Evolutionary conservation across 2,113 vertebrate species (phyloP).

Genomic region (Phaethornis superciliosus): DNA sequence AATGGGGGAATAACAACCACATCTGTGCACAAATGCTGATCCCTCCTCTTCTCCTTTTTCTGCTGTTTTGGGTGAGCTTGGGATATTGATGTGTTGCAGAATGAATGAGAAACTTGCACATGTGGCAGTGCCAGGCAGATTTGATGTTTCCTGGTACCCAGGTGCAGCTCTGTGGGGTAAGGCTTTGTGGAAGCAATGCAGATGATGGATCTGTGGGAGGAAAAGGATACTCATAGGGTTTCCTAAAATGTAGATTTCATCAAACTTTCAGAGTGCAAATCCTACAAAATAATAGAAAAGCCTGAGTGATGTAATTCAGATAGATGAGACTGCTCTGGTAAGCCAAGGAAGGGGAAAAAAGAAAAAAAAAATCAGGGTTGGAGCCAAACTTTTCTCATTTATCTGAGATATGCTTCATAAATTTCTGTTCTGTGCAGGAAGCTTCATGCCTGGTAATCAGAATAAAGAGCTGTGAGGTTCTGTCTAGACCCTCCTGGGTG

Average conservation of each 20-base stretch:
- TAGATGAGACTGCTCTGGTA: background rate
- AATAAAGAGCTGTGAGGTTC: background rate
- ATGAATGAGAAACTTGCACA: background rate
- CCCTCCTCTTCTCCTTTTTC: background rate
- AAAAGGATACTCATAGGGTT: background rate
- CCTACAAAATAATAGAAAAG: background rate
- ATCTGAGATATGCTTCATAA: constrained; percentile 9
- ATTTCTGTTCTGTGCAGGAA: constrained; percentile 1
- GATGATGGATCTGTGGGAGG: accelerated
- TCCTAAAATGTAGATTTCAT: background rate
- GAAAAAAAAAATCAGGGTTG: background rate
- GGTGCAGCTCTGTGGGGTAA: background rate
- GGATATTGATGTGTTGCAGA: background rate
- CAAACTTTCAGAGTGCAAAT: background rate
- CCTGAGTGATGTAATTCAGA: constrained; percentile 2
- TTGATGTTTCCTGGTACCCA: background rate
- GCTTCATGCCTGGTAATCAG: background rate
- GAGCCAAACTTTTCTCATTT: constrained; percentile 45
- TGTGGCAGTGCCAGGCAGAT: background rate
- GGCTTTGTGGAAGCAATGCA: accelerated
- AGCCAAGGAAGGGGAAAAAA: background rate
- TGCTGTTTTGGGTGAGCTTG: background rate
- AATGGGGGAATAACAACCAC: background rate
- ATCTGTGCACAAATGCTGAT: background rate
- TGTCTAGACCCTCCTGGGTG: background rate